Evolutionary conservation across 2,113 vertebrate species (phyloP).

Genomic region (Sminthopsis crassicaudata): DNA sequence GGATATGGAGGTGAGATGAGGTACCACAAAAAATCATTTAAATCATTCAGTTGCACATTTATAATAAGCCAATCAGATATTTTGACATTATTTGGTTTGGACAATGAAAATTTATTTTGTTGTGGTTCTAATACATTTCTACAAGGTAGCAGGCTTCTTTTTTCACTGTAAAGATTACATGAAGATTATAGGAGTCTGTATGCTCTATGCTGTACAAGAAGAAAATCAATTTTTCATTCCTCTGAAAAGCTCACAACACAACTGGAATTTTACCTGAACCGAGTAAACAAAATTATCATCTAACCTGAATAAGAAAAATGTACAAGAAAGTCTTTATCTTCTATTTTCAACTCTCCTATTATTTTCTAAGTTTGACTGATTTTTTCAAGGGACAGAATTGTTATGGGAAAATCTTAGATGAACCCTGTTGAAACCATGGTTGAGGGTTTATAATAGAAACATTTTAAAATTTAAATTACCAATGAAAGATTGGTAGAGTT

Average conservation of each 20-base stretch:
- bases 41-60: background rate
- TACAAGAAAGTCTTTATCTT: slow-evolving; percentile 75
- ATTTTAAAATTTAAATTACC: slow-evolving; percentile 75
- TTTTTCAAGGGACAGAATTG: slow-evolving; percentile 68
- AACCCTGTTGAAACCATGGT: slow-evolving; percentile 43
- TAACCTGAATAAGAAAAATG: slow-evolving; percentile 72
- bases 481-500: slow-evolving; percentile 40
- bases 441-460: slow-evolving; percentile 73
- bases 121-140: slow-evolving; percentile 31
- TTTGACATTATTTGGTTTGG: accelerated
- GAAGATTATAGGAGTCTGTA: slow-evolving; percentile 62
- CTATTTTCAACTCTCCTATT: slow-evolving; percentile 70
- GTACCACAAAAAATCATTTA: background rate
- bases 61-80: accelerated
- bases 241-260: slow-evolving; percentile 69
- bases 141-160: slow-evolving; percentile 2
- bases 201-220: slow-evolving; percentile 61
- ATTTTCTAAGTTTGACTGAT: slow-evolving; percentile 68
- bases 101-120: background rate
- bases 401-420: slow-evolving; percentile 8
- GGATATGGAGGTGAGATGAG: background rate
- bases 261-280: slow-evolving; percentile 80
- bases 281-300: slow-evolving; percentile 84
- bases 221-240: slow-evolving; percentile 85
- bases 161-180: slow-evolving; percentile 66